These are phyloP conservation scores for Antechinus stuartii DNA, from an alignment of 2,113 vertebrate genomes.

Conservation along the genomic window DNA sequence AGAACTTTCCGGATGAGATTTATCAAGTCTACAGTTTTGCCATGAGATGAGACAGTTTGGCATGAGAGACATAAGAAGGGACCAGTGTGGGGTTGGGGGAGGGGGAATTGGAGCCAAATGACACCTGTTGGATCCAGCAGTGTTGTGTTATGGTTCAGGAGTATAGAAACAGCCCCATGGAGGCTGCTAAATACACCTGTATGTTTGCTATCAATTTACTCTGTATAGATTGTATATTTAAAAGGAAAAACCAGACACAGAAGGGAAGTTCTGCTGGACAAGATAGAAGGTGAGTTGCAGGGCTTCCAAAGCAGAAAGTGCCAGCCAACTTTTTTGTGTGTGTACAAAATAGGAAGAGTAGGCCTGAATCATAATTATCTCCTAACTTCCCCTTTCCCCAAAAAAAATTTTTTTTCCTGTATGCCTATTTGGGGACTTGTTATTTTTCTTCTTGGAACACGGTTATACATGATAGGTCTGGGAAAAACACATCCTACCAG, in stretches of 20 bases:
- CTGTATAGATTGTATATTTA: constrained; percentile 33
- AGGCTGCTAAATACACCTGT: constrained; percentile 73
- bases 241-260: background rate
- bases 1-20: constrained; percentile 96
- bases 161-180: background rate
- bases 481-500: background rate
- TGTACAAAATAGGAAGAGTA: background rate
- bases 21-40: constrained; percentile 95
- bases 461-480: background rate
- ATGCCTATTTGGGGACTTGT: background rate
- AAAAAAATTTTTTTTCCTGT: background rate
- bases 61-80: accelerated
- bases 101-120: background rate
- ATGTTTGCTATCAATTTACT: constrained; percentile 62
- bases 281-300: background rate
- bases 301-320: no score
- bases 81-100: background rate
- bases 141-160: constrained; percentile 4
- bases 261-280: accelerated
- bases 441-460: background rate
- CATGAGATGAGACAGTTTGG: constrained; percentile 87
- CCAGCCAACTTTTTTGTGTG: background rate
- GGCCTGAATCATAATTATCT: background rate
- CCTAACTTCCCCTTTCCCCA: background rate
- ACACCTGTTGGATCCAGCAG: constrained; percentile 50